Evolutionary conservation across 2,888 invertebrate genomes (phyloP), one percentile per base, ranked within the genome.

Genomic region (Latheticus oryzae): DNA sequence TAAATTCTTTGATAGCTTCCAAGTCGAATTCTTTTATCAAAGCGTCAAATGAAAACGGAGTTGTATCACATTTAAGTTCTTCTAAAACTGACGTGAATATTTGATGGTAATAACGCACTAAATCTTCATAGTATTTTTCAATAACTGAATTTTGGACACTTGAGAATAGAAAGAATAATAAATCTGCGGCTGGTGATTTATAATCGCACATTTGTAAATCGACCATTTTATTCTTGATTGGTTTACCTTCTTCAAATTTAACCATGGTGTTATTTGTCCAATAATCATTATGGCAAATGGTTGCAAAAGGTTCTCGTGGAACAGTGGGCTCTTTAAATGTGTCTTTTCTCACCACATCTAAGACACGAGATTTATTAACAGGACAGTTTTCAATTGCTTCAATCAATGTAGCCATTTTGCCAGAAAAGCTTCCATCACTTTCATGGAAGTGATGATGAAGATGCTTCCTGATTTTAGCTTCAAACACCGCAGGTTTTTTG

Each of bases 191-290:
- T 1, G 65, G 63, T 9, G 68, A 65, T 19, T 57, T 65, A 43
- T 66, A 67, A 9, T 42, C 38, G 5, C 63, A 63, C 3, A 61
- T 13, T 61, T 72, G 72, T 33, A 68, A 72, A 37, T 73, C 73
- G 5, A 73, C 58, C 1, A 74, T 37, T 45, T 68, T 72, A 13
- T 59, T 60, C 24, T 42, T 43, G 1, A 48, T 37, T 3, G 60
- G 37, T 59, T 50, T 59, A 3, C 58, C 62, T 17, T 65, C 48
- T 23, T 59, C 61, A 28, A 77, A 76, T 64, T 79, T 79, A 9
- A 84, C 70, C 78, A 85, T 79, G 2, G 83, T 75, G 62, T 85
- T 85, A 65, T 84, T 85, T n/a, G 82, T 80, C 85, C 85, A 85
- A 40, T 82, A 76, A 68, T 85, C 85, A 1, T 76, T 74, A 60